A percentile compares a stretch with the other conserved stretches of the same genome.
phyloP scores from a whole-genome alignment of 2,888 invertebrate genomes.

The Lapara coniferarum region DNA sequence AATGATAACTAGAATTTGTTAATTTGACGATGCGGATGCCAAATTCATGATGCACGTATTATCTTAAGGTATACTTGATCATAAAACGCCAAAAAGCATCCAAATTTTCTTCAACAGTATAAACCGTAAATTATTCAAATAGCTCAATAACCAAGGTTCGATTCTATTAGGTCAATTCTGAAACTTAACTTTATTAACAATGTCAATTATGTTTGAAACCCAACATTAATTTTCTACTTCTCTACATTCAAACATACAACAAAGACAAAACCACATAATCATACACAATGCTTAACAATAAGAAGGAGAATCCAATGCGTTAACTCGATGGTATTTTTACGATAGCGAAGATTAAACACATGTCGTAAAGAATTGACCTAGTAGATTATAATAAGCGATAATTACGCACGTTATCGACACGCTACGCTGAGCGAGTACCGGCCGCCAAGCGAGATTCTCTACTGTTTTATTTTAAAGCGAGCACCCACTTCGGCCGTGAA shows the following conservation, averaged over 20 bases:
- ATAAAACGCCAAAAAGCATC: neutral
- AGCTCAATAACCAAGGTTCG: neutral
- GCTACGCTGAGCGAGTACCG: constrained; percentile 61
- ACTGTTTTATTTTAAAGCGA: constrained; percentile 81
- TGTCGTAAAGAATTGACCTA: constrained; percentile 27
- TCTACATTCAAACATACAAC: neutral
- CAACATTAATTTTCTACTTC: neutral
- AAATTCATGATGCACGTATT: constrained; percentile 19
- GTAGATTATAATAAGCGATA: constrained; percentile 48
- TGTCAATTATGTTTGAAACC: neutral
- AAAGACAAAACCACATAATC: neutral
- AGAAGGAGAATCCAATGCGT: neutral
- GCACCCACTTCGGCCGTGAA: constrained; percentile 73
- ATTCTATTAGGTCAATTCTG: neutral
- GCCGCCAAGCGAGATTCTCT: constrained; percentile 68
- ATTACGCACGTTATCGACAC: constrained; percentile 58
- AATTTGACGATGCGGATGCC: constrained; percentile 36
- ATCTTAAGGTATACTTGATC: neutral
- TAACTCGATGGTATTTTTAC: neutral
- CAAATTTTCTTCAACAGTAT: neutral
- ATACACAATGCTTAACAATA: neutral
- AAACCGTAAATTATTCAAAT: neutral
- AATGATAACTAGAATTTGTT: constrained; percentile 55
- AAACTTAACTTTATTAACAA: neutral
- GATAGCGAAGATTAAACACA: constrained; percentile 32